A percentile compares a stretch with the other conserved stretches of the same genome.
Conservation (phyloP, 2,888 invertebrate genomes). For the Lathronympha strigana region DNA sequence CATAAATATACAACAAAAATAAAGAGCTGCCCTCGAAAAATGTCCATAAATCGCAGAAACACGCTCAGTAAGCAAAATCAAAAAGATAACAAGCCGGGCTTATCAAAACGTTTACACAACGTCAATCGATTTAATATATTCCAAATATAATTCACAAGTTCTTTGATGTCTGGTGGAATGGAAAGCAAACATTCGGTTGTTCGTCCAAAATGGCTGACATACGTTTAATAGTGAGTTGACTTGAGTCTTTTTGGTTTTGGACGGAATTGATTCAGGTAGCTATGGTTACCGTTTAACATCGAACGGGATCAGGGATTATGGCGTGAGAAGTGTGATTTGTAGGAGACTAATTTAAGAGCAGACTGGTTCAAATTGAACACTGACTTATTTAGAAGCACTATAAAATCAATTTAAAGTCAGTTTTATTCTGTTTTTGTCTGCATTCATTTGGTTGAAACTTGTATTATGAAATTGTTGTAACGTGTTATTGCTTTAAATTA, state of each 20-base stretch:
- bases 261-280: conserved; percentile 22
- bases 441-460: too few species aligned
- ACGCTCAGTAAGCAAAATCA: background rate
- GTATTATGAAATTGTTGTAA: too few species aligned
- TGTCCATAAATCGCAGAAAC: conserved; percentile 2
- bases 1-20: background rate
- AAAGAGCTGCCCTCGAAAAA: background rate
- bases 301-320: conserved; percentile 14
- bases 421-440: too few species aligned
- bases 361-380: too few species aligned
- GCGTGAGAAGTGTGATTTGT: conserved; percentile 3
- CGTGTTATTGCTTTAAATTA: too few species aligned
- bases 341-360: too few species aligned
- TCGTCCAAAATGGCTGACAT: background rate
- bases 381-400: too few species aligned
- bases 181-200: conserved; percentile 50
- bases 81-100: conserved; percentile 23
- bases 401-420: too few species aligned
- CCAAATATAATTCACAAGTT: conserved; percentile 51
- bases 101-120: conserved; percentile 29
- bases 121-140: conserved; percentile 51
- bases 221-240: background rate
- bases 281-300: conserved; percentile 42
- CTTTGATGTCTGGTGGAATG: conserved; percentile 57
- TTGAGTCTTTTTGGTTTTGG: background rate